A percentile compares a stretch with the other conserved stretches of the same genome.
Conservation (phyloP, 1,140 invertebrate genomes). For the Heliconius nattereri region DNA sequence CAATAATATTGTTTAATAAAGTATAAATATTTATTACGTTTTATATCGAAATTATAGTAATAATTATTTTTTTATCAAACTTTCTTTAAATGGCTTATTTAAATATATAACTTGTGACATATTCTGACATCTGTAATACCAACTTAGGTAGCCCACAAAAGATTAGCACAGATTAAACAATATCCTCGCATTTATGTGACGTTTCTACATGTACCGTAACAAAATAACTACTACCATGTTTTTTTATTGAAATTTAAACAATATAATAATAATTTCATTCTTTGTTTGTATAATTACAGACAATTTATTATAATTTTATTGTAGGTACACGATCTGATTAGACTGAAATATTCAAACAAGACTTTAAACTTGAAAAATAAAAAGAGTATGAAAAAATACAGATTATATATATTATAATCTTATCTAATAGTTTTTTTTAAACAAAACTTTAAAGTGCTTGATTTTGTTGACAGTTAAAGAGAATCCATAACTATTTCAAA, state of each 20-base stretch:
- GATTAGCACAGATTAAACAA: too few species aligned
- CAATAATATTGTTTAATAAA: background rate
- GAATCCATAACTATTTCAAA: background rate
- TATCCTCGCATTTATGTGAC: too few species aligned
- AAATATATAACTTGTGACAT: too few species aligned
- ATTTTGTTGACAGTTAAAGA: background rate
- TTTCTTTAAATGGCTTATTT: too few species aligned
- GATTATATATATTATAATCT: background rate
- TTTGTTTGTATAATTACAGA: background rate
- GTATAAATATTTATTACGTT: too few species aligned
- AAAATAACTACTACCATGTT: too few species aligned
- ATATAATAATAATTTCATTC: background rate
- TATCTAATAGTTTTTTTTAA: background rate
- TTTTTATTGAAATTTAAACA: background rate
- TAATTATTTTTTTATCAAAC: too few species aligned
- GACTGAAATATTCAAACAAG: background rate
- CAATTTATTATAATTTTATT: background rate
- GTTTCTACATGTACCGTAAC: too few species aligned
- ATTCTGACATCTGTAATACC: too few species aligned
- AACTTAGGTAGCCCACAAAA: too few species aligned
- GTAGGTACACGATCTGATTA: background rate
- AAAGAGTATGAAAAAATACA: background rate
- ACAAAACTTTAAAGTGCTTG: background rate
- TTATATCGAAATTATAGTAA: too few species aligned
- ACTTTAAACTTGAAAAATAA: background rate